Evolutionary conservation across 2,888 invertebrate species (phyloP), one percentile per base, ranked within the genome.

Genomic region (Liposcelis brunnea): DNA sequence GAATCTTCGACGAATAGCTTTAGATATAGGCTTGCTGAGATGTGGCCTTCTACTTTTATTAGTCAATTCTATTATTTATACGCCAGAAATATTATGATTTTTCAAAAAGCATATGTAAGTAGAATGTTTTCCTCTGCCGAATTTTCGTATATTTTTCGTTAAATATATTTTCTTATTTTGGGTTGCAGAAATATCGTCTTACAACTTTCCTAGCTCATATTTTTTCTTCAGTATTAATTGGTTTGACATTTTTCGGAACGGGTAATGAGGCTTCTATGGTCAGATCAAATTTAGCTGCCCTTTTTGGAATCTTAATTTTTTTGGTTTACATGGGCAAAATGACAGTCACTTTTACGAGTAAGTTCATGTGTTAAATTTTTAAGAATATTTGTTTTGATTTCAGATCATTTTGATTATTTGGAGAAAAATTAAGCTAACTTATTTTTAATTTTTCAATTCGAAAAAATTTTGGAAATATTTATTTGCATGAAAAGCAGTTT

Each of bases 271-370:
- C 89, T 0, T 77, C 76, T 54, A 79, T 82, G 8, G 81, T 87
- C 6, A 72, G 87, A 48, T 91, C 84, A 50, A 94, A 94, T 66
- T 85, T 87, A 52, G 85, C 87, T 10, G 91, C 86, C 59, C 64
- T 93, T 15, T 93, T 93, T 61, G 91, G 93, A 49, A 80, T 86
- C 11, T 75, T 87, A 60, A 66, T 94, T 44, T 77, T 94, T 48
- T 74, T 90, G 38, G 87, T 91, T 50, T 94, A 93, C 60, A 90
- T 91, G 8, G 90, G 93, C 48, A 84, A 93, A 64, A 93, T 94
- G 93, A 86, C 91, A 2, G 93, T 93, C 35, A 87, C 90, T 7
- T 66, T 94, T 52, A 84, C 89, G 51, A 91, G 91, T 93, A 68
- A 84, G 89, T 77, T 55, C 48, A 19, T 2, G 26, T 15, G 2